phyloP scores from a whole-genome alignment of 2,888 invertebrate species.

The Ophion ventricosus region DNA sequence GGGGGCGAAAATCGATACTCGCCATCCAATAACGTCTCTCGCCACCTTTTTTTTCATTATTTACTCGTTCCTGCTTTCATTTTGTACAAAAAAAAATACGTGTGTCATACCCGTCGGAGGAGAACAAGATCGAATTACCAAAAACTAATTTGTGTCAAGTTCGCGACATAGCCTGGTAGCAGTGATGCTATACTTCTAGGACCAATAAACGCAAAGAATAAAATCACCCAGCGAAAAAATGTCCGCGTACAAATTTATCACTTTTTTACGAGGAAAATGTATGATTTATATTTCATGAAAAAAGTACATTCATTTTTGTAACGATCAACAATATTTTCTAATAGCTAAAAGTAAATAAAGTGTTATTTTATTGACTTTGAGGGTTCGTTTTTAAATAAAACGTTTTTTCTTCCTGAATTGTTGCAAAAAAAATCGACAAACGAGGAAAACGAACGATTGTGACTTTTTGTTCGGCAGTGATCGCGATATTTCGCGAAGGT shows the following conservation, averaged over 20 bases:
- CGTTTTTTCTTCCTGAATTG: not conserved
- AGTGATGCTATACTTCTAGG: not conserved
- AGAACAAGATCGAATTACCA: constrained; percentile 12
- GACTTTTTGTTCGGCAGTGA: not conserved
- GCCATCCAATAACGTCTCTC: constrained; percentile 21
- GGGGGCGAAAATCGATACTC: constrained; percentile 34
- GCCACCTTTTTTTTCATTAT: constrained; percentile 12
- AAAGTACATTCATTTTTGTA: not conserved
- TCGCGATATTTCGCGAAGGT: not conserved
- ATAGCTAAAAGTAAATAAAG: not conserved
- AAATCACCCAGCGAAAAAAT: no score
- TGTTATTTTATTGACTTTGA: not conserved
- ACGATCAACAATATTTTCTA: not conserved
- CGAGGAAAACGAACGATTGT: not conserved
- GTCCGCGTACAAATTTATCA: not conserved
- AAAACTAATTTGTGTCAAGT: constrained; percentile 18
- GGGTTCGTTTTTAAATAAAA: not conserved
- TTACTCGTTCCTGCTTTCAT: constrained; percentile 14
- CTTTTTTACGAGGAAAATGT: not conserved
- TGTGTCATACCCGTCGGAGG: not conserved
- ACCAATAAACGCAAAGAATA: not conserved
- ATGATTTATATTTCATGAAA: not conserved
- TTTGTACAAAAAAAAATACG: constrained; percentile 17
- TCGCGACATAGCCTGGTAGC: not conserved
- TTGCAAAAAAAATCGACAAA: not conserved